Base-by-base conservation (phyloP, 2,888 invertebrate genomes). In the Drosophila monieri region DNA sequence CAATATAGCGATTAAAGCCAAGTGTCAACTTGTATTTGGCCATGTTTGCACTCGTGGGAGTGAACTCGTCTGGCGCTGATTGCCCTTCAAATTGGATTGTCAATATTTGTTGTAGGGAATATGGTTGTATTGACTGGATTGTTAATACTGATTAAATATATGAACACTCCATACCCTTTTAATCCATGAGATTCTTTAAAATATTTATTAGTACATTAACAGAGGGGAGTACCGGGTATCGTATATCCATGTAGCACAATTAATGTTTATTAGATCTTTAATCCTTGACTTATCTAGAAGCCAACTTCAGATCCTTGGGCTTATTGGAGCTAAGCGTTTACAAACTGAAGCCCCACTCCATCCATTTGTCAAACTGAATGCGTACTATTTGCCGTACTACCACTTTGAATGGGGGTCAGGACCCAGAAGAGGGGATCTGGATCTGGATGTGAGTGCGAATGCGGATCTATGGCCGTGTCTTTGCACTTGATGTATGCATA, bases 401-500 rank as follows among this genome's bases (percentile, higher is more conserved):
- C 55, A 51, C 68, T 75, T 69, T 35, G 53, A 46, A 65, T 58
- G 51, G 49, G 23, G 43, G 52, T 48, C 54, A n/a, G 32, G 53
- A 47, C 43, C 53, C 25, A 25, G 37, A 15, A 39, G 41, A 9
- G 12, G 32, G 56, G 51, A 21, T 56, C 21, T 14, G 32, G 51
- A n/a, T 55, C n/a, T 32, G 32, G 59, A 32, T 14, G 21, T 10
- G 14, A 9, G 23, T 30, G 12, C 5, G 44, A 10, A 25, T 35
- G n/a, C 5, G 44, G n/a, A 30, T n/a, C 30, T 44, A 35, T 18
- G 52, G 23, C 39, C 53, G 15, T 76, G 54, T 48, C 54, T 56
- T 35, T 77, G 65, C 76, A 67, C 66, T 80, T 78, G 73, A 80
- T 83, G 58, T 80, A 81, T 81, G 80, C 80, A 81, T 78, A 84